Conservation (phyloP, 2,888 invertebrate genomes). For the Philonicus albiceps region DNA sequence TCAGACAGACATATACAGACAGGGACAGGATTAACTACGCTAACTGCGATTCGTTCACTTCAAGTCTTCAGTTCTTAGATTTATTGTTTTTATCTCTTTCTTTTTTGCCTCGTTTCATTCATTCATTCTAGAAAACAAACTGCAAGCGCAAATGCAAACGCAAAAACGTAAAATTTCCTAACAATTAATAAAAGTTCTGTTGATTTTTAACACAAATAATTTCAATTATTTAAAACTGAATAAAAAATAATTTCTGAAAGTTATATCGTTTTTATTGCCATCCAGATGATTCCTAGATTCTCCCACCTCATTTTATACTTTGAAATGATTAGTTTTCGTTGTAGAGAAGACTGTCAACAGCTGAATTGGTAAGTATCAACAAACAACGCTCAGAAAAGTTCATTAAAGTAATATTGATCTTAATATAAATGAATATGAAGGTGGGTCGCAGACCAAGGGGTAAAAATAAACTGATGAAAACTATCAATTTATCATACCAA, state of each 20-base stretch:
- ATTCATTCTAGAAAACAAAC: constrained; percentile 43
- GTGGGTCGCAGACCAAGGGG: neutral
- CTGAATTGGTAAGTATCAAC: neutral
- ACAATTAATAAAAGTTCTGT: constrained; percentile 51
- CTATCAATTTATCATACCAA: neutral
- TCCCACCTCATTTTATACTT: neutral
- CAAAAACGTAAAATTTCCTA: constrained; percentile 49
- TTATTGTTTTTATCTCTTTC: constrained; percentile 44
- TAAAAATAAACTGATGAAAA: neutral
- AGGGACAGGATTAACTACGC: neutral
- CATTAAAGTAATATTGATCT: too few relatives aligned
- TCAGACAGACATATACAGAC: constrained; percentile 12
- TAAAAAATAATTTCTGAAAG: constrained; percentile 45
- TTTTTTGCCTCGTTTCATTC: constrained; percentile 39
- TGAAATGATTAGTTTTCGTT: neutral
- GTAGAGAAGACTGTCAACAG: neutral
- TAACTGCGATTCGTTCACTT: neutral
- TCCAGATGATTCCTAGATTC: neutral
- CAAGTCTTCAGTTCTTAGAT: constrained; percentile 3
- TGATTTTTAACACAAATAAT: constrained; percentile 52
- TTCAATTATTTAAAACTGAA: constrained; percentile 52
- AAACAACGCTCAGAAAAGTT: too few relatives aligned
- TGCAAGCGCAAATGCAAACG: constrained; percentile 21
- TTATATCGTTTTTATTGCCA: neutral
- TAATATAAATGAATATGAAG: too few relatives aligned